A percentile compares a stretch with the other conserved stretches of the same genome.
Evolutionary conservation across 2,113 vertebrate species (phyloP).

Genomic region (Clarias macrocephalus): DNA sequence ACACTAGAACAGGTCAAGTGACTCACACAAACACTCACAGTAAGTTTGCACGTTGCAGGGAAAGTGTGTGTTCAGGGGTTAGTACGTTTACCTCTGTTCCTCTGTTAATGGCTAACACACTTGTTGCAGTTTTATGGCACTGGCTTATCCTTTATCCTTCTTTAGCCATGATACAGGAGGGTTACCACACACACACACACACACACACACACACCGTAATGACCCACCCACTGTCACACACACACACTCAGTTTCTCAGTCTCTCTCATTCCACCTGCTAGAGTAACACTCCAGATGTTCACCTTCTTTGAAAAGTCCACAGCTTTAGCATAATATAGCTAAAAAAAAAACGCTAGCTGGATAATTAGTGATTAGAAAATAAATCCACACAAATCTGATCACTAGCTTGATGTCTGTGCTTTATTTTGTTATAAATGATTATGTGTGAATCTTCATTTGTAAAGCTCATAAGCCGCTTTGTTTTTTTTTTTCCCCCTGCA

Average conservation of each 20-base stretch:
- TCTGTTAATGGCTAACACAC: conserved; percentile 46
- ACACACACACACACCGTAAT: neutral
- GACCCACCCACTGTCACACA: neutral
- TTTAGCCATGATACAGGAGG: conserved; percentile 26
- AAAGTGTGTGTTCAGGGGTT: conserved; percentile 31
- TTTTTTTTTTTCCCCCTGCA: neutral
- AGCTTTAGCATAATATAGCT: neutral
- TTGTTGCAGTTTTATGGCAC: conserved; percentile 52
- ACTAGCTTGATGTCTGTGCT: neutral
- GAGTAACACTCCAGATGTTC: neutral
- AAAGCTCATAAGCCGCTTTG: neutral
- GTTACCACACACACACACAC: neutral
- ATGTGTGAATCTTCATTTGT: neutral
- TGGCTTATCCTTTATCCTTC: conserved; percentile 44
- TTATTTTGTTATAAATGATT: neutral
- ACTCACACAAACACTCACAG: neutral
- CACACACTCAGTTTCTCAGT: neutral
- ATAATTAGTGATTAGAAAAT: neutral
- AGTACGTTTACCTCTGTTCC: conserved; percentile 19
- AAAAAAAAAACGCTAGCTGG: neutral
- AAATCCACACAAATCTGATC: neutral
- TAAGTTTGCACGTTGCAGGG: neutral
- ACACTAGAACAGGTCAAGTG: neutral
- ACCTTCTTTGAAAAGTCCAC: neutral
- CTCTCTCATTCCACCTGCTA: conserved; percentile 8